Percentiles rank a stretch among this genome's conserved stretches.
Evolutionary conservation across 2,797 vertebrate genomes (phyloP).

Genomic region (Spinibarbus caldwelli): DNA sequence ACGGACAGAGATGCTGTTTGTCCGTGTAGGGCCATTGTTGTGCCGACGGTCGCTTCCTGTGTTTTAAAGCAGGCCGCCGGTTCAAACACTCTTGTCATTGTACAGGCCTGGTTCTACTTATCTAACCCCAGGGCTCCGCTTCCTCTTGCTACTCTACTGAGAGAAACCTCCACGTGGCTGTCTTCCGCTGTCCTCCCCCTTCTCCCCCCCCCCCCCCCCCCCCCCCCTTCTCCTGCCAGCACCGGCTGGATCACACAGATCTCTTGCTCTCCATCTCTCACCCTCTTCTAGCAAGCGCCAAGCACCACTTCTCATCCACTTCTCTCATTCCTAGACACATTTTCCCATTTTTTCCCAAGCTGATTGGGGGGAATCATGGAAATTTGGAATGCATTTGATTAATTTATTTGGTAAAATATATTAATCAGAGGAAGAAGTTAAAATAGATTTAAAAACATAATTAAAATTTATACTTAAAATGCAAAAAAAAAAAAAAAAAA

Average conservation of each 20-base stretch:
- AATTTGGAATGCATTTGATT: not conserved
- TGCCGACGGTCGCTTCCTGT: constrained; percentile 63
- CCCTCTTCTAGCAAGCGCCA: constrained; percentile 38
- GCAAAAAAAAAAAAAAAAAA: too few species aligned
- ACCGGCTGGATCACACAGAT: constrained; percentile 42
- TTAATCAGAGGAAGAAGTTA: not conserved
- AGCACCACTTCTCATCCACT: constrained; percentile 5
- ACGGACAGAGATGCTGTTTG: constrained; percentile 52
- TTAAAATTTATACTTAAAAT: not conserved
- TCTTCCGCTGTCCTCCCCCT: constrained; percentile 51
- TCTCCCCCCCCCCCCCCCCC: not conserved
- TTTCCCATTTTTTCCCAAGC: not conserved
- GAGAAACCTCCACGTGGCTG: constrained; percentile 57
- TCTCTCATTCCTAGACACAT: constrained; percentile 8
- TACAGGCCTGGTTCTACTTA: constrained; percentile 80
- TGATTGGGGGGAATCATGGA: not conserved
- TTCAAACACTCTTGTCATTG: constrained; percentile 71
- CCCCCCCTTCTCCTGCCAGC: constrained; percentile 37
- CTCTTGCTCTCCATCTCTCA: constrained; percentile 28
- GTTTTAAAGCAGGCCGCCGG: constrained; percentile 70
- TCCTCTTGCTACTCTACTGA: constrained; percentile 69
- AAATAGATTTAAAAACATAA: not conserved
- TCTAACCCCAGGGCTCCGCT: constrained; percentile 75
- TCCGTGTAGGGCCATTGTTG: constrained; percentile 60
- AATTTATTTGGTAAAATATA: not conserved